Base-by-base conservation (phyloP, 1,140 invertebrate species). In the Diorhabda sublineata region DNA sequence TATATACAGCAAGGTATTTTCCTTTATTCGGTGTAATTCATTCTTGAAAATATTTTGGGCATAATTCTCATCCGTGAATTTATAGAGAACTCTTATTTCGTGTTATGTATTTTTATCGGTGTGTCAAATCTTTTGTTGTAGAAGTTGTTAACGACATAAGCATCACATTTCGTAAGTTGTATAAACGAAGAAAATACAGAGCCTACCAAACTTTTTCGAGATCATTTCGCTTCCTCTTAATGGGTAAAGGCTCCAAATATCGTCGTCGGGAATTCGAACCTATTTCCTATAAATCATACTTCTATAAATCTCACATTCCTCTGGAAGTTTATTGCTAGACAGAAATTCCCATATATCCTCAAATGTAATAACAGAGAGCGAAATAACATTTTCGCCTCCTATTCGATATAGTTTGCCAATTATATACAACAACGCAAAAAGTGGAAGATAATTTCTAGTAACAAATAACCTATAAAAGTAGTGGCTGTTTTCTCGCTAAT, bases 251-350 rank as follows among this genome's bases (percentile, higher is more conserved):
- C 68, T 69, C 56, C 58, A 64, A 56, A 69, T 64, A 44, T 65
- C 52, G 26, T 42, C 68, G 58, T 60, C 47, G 57, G 42, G n/a
- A 26, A 42, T 26, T 58, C 58, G 47, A 59, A 64, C n/a, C 26
- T 2, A 42, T 58, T 9, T 7, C 11, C 56, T 58, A 71, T 73
- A 73, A 73, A 73, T 73, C 72, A 73, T 73, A 71, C 67, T 67
- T 71, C 69, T 69, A 71, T 73, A 73, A 73, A 73, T 73, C 72
- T 71, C 64, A 71, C 69, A 70, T 73, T 69, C 69, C 67, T 61
- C 64, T 71, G 67, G 67, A 70, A 67, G 72, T 73, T 71, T 73
- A 73, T 73, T 69, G 69, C 72, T 67, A 45, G 67, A 73, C 69
- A 65, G 69, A 61, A 73, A 64, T 71, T 71, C 64, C 67, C 59